Percentiles rank a stretch among this genome's conserved stretches.
These are phyloP conservation scores for Drosophila nannoptera DNA, from an alignment of 1,140 invertebrate species.

Conservation along the genomic window DNA sequence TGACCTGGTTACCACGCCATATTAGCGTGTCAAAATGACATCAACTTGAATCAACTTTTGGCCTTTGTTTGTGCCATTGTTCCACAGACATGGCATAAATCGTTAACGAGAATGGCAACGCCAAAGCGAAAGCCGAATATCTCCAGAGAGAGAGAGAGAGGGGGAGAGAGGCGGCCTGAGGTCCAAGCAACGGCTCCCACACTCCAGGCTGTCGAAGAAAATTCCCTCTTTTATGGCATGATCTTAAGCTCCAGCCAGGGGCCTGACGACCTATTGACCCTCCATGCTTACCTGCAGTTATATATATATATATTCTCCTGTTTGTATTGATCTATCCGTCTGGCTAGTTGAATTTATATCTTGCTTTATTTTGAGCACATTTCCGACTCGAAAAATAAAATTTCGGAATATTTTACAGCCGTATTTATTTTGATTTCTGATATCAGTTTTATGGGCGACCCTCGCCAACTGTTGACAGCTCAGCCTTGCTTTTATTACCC, in stretches of 20 bases:
- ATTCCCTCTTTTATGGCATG: no score
- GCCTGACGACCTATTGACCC: no score
- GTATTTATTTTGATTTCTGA: background rate
- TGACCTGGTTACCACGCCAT: conserved; percentile 52
- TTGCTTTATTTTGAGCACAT: no score
- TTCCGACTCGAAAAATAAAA: no score
- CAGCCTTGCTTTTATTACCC: conserved; percentile 56
- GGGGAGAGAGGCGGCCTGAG: background rate
- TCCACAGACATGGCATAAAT: conserved; percentile 59
- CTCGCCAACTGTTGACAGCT: conserved; percentile 59
- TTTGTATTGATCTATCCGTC: no score
- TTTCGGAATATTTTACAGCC: background rate
- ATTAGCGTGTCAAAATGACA: conserved; percentile 70
- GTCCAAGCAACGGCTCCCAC: conserved; percentile 1
- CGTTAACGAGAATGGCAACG: conserved; percentile 48
- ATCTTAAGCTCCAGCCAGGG: no score
- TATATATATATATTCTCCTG: no score
- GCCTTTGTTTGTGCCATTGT: conserved; percentile 50
- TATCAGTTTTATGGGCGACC: conserved; percentile 1
- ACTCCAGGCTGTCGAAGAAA: conserved; percentile 10
- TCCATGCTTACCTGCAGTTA: no score
- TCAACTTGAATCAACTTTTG: conserved; percentile 72
- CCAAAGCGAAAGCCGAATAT: conserved; percentile 29
- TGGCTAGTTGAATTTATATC: no score
- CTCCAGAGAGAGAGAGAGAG: conserved; percentile 4